Evolutionary conservation across 2,888 invertebrate genomes (phyloP), one percentile per base, ranked within the genome.

Genomic region (Chrysolina oricalcia): DNA sequence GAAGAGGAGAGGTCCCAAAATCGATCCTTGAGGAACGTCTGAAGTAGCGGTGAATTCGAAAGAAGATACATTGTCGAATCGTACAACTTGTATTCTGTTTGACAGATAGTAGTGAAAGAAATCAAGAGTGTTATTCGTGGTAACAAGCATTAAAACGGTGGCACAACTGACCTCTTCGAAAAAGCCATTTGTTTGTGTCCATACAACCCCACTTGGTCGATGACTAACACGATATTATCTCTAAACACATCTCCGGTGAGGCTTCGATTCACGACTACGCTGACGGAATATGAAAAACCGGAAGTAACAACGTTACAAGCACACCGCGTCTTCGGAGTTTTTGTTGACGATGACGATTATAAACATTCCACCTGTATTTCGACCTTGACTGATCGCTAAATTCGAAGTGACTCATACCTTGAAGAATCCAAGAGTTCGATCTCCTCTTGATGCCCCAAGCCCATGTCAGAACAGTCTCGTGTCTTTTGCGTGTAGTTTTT

Each of bases 361-460:
- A 23, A 63, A 15, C 17, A 73, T 73, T 73, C 73, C 73, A 73
- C 73, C 73, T 70, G 48, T 63, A 48, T 50, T 70, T 69, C 77
- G 79, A 72, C 79, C 79, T 79, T 79, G 79, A 77, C 72, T 66
- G 56, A 72, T 72, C 70, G 62, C 62, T 19, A 63, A 70, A 23
- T 43, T 21, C 65, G n/a, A 59, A 69, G 74, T 78, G 78, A 76
- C 67, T 78, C 76, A 78, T 71, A 27, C 68, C 66, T 35, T 40
- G 11, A 50, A 68, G 64, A 72, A 70, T 70, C 67, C 68, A 50
- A 66, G 76, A 70, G 76, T 76, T 78, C 76, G 76, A 76, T 76
- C 74, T 46, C 75, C 75, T 75, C 50, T 64, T 53, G 63, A 27
- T 69, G 53, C 69, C 23, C 40, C 53, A 21, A 53, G 56, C 65